phyloP scores from a whole-genome alignment of 2,888 invertebrate genomes.

The Dicyrtoma fusca region DNA sequence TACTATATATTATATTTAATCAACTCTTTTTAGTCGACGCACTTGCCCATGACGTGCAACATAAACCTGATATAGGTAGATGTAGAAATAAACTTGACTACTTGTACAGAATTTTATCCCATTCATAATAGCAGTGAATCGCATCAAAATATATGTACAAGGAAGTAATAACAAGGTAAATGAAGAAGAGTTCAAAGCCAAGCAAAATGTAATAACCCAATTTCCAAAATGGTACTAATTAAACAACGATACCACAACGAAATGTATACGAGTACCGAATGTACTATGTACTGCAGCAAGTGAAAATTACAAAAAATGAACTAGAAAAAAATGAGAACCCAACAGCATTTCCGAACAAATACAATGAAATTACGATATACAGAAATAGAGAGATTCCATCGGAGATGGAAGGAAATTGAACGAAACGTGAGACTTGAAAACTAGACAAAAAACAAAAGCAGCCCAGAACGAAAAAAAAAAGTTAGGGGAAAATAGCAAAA shows the following conservation, averaged over 20 bases:
- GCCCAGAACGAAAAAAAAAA: conserved; percentile 42
- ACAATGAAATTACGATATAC: background rate
- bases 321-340: background rate
- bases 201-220: background rate
- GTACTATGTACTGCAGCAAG: too few species aligned
- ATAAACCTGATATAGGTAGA: too few species aligned
- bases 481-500: conserved; percentile 20
- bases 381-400: background rate
- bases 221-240: too few species aligned
- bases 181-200: background rate
- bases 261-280: too few species aligned
- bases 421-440: conserved; percentile 4
- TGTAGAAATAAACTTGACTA: too few species aligned
- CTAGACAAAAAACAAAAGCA: conserved; percentile 22
- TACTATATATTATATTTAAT: too few species aligned
- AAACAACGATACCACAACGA: background rate
- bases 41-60: too few species aligned
- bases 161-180: background rate
- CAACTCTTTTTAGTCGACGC: too few species aligned
- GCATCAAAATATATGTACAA: background rate
- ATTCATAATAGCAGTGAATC: conserved; percentile 3
- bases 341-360: background rate
- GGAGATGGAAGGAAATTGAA: background rate
- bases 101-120: background rate
- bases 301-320: background rate